Evolutionary conservation across 2,797 vertebrate species (phyloP).

Genomic region (Hafferia zeledoni): DNA sequence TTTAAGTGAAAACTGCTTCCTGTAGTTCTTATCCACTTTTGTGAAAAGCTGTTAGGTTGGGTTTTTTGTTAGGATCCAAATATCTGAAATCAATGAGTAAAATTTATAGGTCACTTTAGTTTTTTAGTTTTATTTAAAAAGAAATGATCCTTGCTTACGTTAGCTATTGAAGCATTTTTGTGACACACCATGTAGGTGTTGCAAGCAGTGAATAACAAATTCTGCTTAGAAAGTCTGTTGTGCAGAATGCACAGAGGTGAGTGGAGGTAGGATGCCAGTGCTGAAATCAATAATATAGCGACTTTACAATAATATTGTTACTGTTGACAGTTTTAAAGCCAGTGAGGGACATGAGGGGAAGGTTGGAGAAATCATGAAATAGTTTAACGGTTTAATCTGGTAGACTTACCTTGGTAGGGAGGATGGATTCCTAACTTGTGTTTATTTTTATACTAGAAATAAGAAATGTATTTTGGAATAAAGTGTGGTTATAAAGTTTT

Average conservation of each 20-base stretch:
- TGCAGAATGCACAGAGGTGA: not conserved
- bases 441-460: not conserved
- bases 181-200: not conserved
- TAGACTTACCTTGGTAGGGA: not conserved
- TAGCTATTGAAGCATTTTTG: not conserved
- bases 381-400: not conserved
- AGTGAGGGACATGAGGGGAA: fast-evolving
- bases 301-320: not conserved
- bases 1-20: not conserved
- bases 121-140: not conserved
- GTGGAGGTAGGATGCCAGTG: not conserved
- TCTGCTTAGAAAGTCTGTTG: not conserved
- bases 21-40: not conserved
- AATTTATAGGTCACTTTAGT: not conserved
- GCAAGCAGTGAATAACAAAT: not conserved
- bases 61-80: not conserved
- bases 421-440: not conserved
- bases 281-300: not conserved
- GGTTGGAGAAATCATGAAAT: not conserved
- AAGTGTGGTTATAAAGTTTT: not conserved
- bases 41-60: not conserved
- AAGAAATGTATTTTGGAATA: not conserved
- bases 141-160: not conserved
- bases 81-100: not conserved
- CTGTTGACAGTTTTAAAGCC: not conserved